These are phyloP conservation scores for Noctua janthina DNA, from an alignment of 2,888 invertebrate species.

Conservation along the genomic window DNA sequence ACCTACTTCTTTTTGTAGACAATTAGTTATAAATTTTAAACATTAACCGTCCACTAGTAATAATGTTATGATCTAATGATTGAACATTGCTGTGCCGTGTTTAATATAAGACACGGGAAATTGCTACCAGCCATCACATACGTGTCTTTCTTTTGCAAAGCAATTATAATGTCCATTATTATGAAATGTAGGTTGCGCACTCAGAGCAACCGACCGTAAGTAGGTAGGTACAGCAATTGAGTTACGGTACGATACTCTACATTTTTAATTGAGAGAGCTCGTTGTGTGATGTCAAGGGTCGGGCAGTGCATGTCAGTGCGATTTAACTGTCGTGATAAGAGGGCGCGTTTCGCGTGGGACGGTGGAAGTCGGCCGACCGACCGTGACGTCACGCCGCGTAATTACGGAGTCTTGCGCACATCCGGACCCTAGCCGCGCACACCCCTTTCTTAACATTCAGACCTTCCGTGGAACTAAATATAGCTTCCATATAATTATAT, in stretches of 20 bases:
- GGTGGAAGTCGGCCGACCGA: slow-evolving; percentile 73
- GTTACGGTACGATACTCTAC: slow-evolving; percentile 62
- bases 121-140: slow-evolving; percentile 21
- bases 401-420: slow-evolving; percentile 76
- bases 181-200: slow-evolving; percentile 45
- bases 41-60: slow-evolving; percentile 44
- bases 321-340: slow-evolving; percentile 84
- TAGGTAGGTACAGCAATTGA: slow-evolving; percentile 37
- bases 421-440: slow-evolving; percentile 65
- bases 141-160: slow-evolving; percentile 25
- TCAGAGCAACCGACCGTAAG: slow-evolving; percentile 25
- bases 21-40: slow-evolving; percentile 24
- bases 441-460: slow-evolving; percentile 62
- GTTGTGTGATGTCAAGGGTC: slow-evolving; percentile 71
- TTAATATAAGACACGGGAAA: slow-evolving; percentile 35
- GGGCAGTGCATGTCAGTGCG: slow-evolving; percentile 77
- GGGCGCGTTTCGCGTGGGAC: slow-evolving; percentile 76
- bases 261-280: slow-evolving; percentile 70
- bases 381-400: slow-evolving; percentile 79
- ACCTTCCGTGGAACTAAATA: slow-evolving; percentile 16
- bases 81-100: slow-evolving; percentile 32
- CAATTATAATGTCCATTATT: slow-evolving; percentile 41
- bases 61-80: slow-evolving; percentile 47
- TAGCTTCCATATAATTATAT: neutral
- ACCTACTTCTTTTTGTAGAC: slow-evolving; percentile 59